Conservation (phyloP, 2,797 vertebrate species). For the Hipposideros larvatus region DNA sequence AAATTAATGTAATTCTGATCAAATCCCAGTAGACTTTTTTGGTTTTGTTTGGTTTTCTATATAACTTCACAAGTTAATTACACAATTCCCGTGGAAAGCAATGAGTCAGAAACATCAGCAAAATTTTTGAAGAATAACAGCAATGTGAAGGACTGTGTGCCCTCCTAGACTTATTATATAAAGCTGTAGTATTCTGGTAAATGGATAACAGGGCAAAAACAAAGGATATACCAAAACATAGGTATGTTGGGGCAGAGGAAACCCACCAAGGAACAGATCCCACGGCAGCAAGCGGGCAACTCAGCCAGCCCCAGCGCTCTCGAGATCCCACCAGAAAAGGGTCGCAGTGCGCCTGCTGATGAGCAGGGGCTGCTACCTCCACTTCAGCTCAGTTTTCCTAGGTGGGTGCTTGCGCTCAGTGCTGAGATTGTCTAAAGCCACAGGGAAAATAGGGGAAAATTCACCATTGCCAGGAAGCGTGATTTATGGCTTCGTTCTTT, state of each 20-base stretch:
- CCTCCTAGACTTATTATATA: neutral
- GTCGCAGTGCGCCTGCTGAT: too few species aligned
- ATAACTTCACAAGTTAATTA: neutral
- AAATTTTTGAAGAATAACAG: conserved; percentile 4
- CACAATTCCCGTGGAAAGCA: neutral
- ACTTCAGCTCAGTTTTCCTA: too few species aligned
- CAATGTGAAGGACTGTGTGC: neutral
- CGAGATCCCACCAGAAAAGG: too few species aligned
- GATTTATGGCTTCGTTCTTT: too few species aligned
- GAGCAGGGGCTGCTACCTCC: too few species aligned
- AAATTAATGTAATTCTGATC: neutral
- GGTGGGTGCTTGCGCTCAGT: too few species aligned
- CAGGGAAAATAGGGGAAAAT: too few species aligned
- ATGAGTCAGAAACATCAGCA: neutral
- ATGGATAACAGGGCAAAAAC: neutral
- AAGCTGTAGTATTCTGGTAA: neutral
- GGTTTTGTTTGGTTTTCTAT: neutral
- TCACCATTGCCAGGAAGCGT: too few species aligned
- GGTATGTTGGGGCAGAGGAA: neutral
- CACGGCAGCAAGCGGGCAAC: too few species aligned
- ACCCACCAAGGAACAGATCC: neutral
- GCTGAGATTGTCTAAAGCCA: too few species aligned
- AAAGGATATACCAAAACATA: neutral
- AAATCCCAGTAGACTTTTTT: neutral
- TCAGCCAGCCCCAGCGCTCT: too few species aligned